These are phyloP conservation scores for Halcyon malimbica DNA, from an alignment of 2,113 vertebrate genomes.

Conservation along the genomic window DNA sequence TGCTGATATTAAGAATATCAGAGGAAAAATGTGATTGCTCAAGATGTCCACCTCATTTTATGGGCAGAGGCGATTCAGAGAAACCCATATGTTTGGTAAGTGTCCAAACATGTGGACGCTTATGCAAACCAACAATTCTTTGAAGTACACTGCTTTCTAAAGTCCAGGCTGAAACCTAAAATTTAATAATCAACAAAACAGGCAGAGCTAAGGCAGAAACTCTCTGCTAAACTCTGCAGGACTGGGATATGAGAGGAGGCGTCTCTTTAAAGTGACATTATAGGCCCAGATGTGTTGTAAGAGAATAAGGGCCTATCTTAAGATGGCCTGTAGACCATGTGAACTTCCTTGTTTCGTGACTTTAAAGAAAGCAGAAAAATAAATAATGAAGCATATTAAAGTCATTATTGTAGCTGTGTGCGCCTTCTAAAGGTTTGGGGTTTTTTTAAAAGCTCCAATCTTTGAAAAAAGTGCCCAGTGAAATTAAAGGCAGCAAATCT, in stretches of 20 bases:
- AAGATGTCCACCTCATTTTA: conserved; percentile 53
- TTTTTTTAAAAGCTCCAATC: conserved; percentile 5
- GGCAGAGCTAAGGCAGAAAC: conserved; percentile 40
- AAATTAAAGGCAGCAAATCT: conserved; percentile 57
- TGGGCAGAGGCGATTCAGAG: conserved; percentile 1
- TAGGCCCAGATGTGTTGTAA: conserved; percentile 54
- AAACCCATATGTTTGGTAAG: conserved; percentile 63
- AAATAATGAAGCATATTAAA: conserved; percentile 63
- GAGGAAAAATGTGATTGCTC: conserved; percentile 16
- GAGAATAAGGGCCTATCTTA: conserved; percentile 43
- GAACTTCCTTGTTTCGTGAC: conserved; percentile 53
- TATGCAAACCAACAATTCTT: conserved; percentile 60
- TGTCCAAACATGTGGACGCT: conserved; percentile 55
- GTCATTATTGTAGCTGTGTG: conserved; percentile 19
- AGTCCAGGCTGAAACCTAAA: conserved; percentile 46
- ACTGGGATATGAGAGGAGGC: conserved; percentile 33
- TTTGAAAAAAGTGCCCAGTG: conserved; percentile 14
- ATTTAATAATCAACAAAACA: conserved; percentile 61
- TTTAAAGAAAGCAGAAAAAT: conserved; percentile 58
- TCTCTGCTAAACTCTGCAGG: conserved; percentile 20
- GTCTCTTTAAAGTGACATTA: conserved; percentile 62
- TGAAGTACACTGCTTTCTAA: conserved; percentile 44
- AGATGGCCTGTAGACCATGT: conserved; percentile 41
- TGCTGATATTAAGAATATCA: neutral
- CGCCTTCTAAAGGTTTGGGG: neutral